Base-by-base conservation (phyloP, 2,113 vertebrate species). In the Pedionomus torquatus region DNA sequence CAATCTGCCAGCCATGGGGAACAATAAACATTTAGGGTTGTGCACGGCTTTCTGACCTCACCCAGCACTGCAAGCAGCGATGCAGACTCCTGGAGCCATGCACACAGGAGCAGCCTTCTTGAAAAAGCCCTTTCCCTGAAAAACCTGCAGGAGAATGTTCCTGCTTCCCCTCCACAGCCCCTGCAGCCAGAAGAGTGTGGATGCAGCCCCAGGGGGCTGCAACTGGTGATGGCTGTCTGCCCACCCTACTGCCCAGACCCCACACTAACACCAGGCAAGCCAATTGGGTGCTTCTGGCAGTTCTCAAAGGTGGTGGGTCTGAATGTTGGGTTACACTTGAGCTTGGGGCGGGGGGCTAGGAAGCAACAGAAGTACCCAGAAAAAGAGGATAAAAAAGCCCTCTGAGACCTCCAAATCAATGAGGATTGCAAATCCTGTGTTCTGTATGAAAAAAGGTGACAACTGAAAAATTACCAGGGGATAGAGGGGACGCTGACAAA, bases 221-320 rank as follows among this genome's bases (percentile, higher is more conserved):
- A 11, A 9, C 31, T 66, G n/a, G 14, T 6, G 33, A 61, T 52
- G 48, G 43, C n/a, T 19, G 5, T 18, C 65, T 57, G 39, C 48
- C 31, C 1, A 0, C 23, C 3, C 3, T 86, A 60, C 24, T 39
- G 57, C 18, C 46, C 54, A 28, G 8, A 43, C 17, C 35, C 49
- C 0, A 4, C 8, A 7, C 26, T 37, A 41, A 26, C 16, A 58
- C 11, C 14, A 43, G 41, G 26, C 20, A 44, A 46, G 35, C 37
- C 55, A 41, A 16, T 26, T 68, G 10, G 11, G 46, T 25, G n/a
- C 46, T 89, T n/a, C 52, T 26, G 12, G 33, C 14, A 10, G 23
- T 63, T 70, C 65, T 65, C 4, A 2, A 69, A 58, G 68, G 13
- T 0, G 4, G 4, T 0, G 0, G 17, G 51, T n/a, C n/a, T 11